These are phyloP conservation scores for Melanogrammus aeglefinus DNA, from an alignment of 2,797 vertebrate genomes.

Conservation along the genomic window DNA sequence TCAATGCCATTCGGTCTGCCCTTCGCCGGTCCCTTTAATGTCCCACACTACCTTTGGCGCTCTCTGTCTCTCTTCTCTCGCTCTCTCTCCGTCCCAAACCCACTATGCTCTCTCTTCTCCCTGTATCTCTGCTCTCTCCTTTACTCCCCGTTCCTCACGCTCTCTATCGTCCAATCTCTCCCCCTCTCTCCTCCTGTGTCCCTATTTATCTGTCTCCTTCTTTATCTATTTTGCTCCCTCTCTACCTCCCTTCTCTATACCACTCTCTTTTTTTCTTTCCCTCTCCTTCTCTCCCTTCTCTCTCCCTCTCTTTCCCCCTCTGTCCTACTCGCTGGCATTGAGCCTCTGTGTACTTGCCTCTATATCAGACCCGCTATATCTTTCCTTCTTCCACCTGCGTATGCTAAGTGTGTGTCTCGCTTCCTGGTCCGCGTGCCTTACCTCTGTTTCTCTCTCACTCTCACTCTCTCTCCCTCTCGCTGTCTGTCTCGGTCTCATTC, in stretches of 20 bases:
- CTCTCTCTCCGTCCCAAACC: conserved; percentile 38
- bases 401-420: conserved; percentile 17
- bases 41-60: neutral
- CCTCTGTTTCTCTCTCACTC: conserved; percentile 45
- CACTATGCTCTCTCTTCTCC: conserved; percentile 46
- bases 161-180: conserved; percentile 24
- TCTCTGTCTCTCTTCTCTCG: conserved; percentile 58
- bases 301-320: conserved; percentile 48
- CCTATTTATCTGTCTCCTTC: conserved; percentile 45
- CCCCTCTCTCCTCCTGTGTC: conserved; percentile 39
- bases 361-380: conserved; percentile 22
- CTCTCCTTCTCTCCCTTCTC: conserved; percentile 41
- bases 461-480: conserved; percentile 41
- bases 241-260: conserved; percentile 50
- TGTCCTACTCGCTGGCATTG: conserved; percentile 35
- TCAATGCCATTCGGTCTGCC: conserved; percentile 64
- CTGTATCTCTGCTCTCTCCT: conserved; percentile 43
- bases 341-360: neutral
- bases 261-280: conserved; percentile 51
- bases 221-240: conserved; percentile 40
- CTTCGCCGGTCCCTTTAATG: conserved; percentile 45
- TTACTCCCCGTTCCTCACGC: neutral
- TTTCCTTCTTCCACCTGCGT: conserved; percentile 19
- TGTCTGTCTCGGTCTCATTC: conserved; percentile 49
- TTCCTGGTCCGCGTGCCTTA: conserved; percentile 25